These are phyloP conservation scores for Agrochola litura DNA, from an alignment of 2,888 invertebrate genomes.

Conservation along the genomic window DNA sequence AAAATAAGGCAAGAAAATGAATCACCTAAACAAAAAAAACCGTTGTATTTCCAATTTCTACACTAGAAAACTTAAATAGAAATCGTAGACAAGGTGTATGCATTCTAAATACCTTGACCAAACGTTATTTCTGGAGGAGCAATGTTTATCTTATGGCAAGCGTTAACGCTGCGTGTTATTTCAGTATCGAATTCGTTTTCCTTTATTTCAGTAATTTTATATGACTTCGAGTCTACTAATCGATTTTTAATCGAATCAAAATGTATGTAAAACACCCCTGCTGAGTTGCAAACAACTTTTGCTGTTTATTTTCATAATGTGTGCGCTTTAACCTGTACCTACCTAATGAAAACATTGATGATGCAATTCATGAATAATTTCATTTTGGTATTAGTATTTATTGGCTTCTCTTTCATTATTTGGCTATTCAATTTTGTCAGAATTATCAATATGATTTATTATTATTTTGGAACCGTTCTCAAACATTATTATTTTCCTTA, in stretches of 20 bases:
- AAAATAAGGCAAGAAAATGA: neutral
- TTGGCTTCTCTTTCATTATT: neutral
- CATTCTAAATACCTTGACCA: constrained; percentile 79
- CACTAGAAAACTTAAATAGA: constrained; percentile 66
- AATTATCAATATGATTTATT: neutral
- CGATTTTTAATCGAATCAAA: constrained; percentile 75
- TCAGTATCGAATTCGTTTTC: constrained; percentile 83
- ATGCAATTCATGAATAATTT: constrained; percentile 26
- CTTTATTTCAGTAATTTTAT: constrained; percentile 85
- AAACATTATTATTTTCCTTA: neutral
- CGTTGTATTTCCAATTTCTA: constrained; percentile 39
- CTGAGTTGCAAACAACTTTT: constrained; percentile 51
- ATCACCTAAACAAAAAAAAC: constrained; percentile 28
- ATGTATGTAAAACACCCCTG: constrained; percentile 48
- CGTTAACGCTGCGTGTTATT: constrained; percentile 81
- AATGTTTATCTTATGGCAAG: constrained; percentile 83
- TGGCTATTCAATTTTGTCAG: neutral
- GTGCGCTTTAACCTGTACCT: constrained; percentile 40
- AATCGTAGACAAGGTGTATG: constrained; percentile 76
- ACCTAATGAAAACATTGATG: constrained; percentile 21
- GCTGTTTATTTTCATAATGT: constrained; percentile 58
- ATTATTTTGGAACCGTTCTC: neutral
- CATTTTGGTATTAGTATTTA: neutral
- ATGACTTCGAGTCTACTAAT: constrained; percentile 75
- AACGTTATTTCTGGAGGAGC: constrained; percentile 83